A percentile compares a stretch with the other conserved stretches of the same genome.
These are phyloP conservation scores for Drosophila prosaltans DNA, from an alignment of 1,140 invertebrate genomes.

Conservation along the genomic window DNA sequence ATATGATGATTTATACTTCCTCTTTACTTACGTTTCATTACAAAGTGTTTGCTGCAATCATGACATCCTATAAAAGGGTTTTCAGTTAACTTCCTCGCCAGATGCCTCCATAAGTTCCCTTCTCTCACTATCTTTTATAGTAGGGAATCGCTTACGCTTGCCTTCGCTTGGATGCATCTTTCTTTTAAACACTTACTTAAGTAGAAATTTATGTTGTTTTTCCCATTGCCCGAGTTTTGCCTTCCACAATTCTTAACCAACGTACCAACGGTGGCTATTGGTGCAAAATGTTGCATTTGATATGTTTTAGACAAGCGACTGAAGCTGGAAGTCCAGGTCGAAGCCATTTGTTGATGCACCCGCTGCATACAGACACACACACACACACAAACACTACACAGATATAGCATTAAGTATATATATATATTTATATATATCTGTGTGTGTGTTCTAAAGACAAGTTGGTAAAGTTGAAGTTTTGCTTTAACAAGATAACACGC, in stretches of 20 bases:
- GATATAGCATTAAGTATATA: conserved; percentile 53
- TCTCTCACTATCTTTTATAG: conserved; percentile 9
- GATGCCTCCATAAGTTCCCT: background rate
- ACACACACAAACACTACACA: conserved; percentile 15
- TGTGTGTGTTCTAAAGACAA: conserved; percentile 63
- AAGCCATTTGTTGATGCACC: conserved; percentile 69
- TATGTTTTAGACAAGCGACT: conserved; percentile 73
- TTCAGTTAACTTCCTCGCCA: background rate
- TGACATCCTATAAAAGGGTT: background rate
- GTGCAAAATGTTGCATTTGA: conserved; percentile 78
- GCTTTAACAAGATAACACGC: conserved; percentile 81
- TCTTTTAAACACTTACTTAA: conserved; percentile 82
- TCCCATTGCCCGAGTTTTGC: conserved; percentile 37
- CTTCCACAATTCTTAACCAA: background rate
- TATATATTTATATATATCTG: conserved; percentile 14
- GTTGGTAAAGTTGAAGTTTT: conserved; percentile 80
- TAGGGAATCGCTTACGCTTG: conserved; percentile 14
- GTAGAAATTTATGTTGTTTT: conserved; percentile 81
- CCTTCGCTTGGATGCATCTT: conserved; percentile 59
- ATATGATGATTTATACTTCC: no score
- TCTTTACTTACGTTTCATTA: background rate
- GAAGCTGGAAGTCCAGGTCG: conserved; percentile 41
- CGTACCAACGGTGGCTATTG: conserved; percentile 49
- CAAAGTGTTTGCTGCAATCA: background rate
- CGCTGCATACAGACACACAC: conserved; percentile 28